Conservation (phyloP, 2,113 vertebrate genomes). For the Thymallus thymallus region DNA sequence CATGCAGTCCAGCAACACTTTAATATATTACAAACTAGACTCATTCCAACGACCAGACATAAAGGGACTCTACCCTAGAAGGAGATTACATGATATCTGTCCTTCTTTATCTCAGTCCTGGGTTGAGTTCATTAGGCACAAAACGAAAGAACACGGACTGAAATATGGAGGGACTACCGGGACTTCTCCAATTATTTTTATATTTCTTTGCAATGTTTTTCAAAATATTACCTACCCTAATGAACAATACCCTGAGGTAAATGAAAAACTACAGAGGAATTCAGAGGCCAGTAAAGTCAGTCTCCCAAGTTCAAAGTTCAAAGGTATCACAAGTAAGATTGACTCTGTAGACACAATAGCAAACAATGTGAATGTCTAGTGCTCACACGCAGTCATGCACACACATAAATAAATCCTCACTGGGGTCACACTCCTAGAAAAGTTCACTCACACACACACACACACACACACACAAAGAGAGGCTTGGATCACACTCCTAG, state of each 20-base stretch:
- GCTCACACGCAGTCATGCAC: neutral
- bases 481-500: no score
- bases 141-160: no score
- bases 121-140: no score
- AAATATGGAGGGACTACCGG: no score
- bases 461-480: neutral
- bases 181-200: no score
- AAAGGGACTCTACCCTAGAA: no score
- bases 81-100: no score
- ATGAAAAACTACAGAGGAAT: neutral
- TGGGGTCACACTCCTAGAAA: no score
- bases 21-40: neutral
- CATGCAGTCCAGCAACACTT: neutral
- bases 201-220: no score
- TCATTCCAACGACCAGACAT: slow-evolving; percentile 9
- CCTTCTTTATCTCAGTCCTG: no score
- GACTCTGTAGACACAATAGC: slow-evolving; percentile 7
- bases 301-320: neutral
- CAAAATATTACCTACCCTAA: neutral
- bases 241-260: neutral
- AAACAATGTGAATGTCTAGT: neutral
- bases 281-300: neutral
- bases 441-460: neutral
- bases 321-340: neutral
- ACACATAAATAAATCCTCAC: neutral